A percentile compares a stretch with the other conserved stretches of the same genome.
Conservation (phyloP, 2,888 invertebrate species). For the Coronaproctus castanopsis region DNA sequence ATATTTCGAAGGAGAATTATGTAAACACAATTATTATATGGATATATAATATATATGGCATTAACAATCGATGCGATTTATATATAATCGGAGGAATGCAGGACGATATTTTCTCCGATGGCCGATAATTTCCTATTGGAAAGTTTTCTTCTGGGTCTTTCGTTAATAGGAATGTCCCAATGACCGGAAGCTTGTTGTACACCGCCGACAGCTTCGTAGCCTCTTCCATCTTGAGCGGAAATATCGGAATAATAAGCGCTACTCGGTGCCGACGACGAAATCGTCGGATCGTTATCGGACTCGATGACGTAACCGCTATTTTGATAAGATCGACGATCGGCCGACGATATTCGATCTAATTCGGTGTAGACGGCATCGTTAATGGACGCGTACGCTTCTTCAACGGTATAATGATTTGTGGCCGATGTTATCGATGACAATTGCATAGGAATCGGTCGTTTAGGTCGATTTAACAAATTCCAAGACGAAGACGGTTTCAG, state of each 20-base stretch:
- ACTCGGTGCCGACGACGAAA: constrained; percentile 47
- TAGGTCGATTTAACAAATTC: constrained; percentile 6
- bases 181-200: not conserved
- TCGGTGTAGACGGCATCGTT: constrained; percentile 50
- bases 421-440: constrained; percentile 5
- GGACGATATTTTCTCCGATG: not conserved
- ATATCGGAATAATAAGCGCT: constrained; percentile 55
- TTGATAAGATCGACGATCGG: constrained; percentile 42
- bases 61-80: no score
- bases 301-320: constrained; percentile 35
- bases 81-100: not conserved
- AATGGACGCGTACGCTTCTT: constrained; percentile 11
- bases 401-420: constrained; percentile 11
- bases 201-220: constrained; percentile 36
- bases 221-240: constrained; percentile 28
- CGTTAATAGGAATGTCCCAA: no score
- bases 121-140: not conserved
- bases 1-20: no score
- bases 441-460: constrained; percentile 5
- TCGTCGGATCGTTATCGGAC: constrained; percentile 26
- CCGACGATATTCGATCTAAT: constrained; percentile 34
- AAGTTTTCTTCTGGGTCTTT: not conserved
- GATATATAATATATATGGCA: no score
- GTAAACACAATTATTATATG: no score
- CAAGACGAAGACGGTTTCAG: constrained; percentile 2